These are phyloP conservation scores for Morpho achilles DNA, from an alignment of 2,888 invertebrate species.

Conservation along the genomic window DNA sequence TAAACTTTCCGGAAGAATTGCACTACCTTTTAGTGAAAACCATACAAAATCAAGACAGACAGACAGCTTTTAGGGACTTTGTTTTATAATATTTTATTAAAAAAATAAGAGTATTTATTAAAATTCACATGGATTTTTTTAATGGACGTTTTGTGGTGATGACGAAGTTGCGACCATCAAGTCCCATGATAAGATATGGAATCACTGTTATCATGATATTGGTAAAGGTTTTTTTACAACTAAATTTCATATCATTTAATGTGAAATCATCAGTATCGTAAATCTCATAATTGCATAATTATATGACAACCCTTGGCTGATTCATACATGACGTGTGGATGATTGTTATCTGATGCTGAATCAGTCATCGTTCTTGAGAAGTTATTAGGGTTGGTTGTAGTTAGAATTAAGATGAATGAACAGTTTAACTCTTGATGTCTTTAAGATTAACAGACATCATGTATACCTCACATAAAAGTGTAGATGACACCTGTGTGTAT, in stretches of 20 bases:
- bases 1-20: too few species aligned
- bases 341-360: constrained; percentile 38
- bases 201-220: constrained; percentile 8
- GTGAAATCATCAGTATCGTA: neutral
- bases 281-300: constrained; percentile 20
- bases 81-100: too few species aligned
- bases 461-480: neutral
- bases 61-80: too few species aligned
- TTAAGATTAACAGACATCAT: constrained; percentile 9
- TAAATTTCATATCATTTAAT: constrained; percentile 1
- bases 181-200: constrained; percentile 1
- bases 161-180: too few species aligned
- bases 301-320: constrained; percentile 47
- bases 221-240: constrained; percentile 6
- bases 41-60: too few species aligned
- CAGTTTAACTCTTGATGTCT: constrained; percentile 8
- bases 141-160: too few species aligned
- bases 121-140: too few species aligned
- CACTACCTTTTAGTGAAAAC: too few species aligned
- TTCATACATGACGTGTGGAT: constrained; percentile 42
- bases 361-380: constrained; percentile 32
- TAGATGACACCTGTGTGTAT: too few species aligned
- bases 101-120: too few species aligned
- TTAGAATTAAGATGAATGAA: constrained; percentile 26
- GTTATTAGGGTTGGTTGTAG: constrained; percentile 26